A percentile compares a stretch with the other conserved stretches of the same genome.
Evolutionary conservation across 2,888 invertebrate species (phyloP).

Genomic region (Mesochorus sp.): DNA sequence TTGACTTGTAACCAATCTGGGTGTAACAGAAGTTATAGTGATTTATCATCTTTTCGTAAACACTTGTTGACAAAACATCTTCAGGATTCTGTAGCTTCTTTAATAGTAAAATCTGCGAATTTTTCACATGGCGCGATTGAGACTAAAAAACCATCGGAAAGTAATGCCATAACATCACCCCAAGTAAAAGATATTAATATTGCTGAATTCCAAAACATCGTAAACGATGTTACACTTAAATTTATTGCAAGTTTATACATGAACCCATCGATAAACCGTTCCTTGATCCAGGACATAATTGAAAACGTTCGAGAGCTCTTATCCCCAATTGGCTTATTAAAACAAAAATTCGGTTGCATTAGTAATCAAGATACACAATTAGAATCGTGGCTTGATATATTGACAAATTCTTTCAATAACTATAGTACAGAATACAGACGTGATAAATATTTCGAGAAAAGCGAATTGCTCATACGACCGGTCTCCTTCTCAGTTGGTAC

Average conservation of each 20-base stretch:
- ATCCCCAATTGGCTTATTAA: constrained; percentile 29
- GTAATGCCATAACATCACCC: too few relatives aligned
- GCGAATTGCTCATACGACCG: constrained; percentile 38
- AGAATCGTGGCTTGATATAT: constrained; percentile 15
- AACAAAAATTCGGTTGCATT: constrained; percentile 23
- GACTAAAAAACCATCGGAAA: too few relatives aligned
- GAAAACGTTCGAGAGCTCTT: constrained; percentile 30
- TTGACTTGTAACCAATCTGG: constrained; percentile 29
- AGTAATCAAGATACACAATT: not conserved
- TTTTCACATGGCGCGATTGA: not conserved
- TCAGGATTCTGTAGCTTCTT: too few relatives aligned
- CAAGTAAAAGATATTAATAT: not conserved
- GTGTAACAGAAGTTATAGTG: constrained; percentile 20
- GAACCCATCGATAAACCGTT: constrained; percentile 29
- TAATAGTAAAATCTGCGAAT: too few relatives aligned
- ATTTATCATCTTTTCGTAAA: constrained; percentile 11
- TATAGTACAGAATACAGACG: constrained; percentile 42
- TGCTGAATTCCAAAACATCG: not conserved
- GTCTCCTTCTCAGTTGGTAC: constrained; percentile 35
- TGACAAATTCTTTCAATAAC: constrained; percentile 29
- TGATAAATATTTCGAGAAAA: constrained; percentile 16
- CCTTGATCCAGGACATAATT: constrained; percentile 32
- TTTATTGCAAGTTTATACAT: constrained; percentile 43
- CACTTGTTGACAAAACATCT: constrained; percentile 11
- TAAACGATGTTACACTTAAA: not conserved